phyloP scores from a whole-genome alignment of 2,797 vertebrate species.

The Staurois parvus region DNA sequence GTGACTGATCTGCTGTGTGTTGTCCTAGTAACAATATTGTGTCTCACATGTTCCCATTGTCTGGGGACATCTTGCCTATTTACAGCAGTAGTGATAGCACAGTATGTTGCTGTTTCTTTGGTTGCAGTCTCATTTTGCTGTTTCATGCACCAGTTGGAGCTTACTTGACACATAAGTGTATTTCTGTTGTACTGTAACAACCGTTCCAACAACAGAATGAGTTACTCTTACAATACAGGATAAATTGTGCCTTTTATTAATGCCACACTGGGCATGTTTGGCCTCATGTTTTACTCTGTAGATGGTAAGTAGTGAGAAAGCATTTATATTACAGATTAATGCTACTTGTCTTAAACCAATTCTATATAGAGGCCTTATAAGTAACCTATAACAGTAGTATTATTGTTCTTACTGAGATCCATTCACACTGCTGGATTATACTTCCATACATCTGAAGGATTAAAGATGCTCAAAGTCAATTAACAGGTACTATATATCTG shows the following conservation, averaged over 20 bases:
- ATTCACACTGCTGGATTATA: conserved; percentile 63
- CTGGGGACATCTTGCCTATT: conserved; percentile 75
- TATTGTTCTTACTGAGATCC: conserved; percentile 65
- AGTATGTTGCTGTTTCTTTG: conserved; percentile 72
- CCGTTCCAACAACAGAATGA: conserved; percentile 66
- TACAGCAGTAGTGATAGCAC: conserved; percentile 74
- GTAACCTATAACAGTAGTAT: conserved; percentile 74
- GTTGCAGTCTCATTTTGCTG: conserved; percentile 75
- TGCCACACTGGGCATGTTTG: conserved; percentile 76
- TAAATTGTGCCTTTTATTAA: conserved; percentile 83
- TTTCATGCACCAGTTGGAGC: conserved; percentile 73
- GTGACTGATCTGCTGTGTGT: conserved; percentile 72
- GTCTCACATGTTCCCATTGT: conserved; percentile 77
- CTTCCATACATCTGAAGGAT: conserved; percentile 26
- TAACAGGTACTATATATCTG: conserved; percentile 76
- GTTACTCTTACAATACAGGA: conserved; percentile 74
- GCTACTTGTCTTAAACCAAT: conserved; percentile 75
- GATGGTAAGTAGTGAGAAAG: conserved; percentile 67
- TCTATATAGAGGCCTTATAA: conserved; percentile 76
- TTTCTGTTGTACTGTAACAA: conserved; percentile 60
- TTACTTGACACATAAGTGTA: conserved; percentile 69
- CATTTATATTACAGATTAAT: conserved; percentile 69
- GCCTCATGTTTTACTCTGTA: conserved; percentile 77
- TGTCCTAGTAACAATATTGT: conserved; percentile 78
- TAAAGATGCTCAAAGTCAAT: conserved; percentile 55